Conservation (phyloP, 2,888 invertebrate species). For the Pseudococcus longispinus region DNA sequence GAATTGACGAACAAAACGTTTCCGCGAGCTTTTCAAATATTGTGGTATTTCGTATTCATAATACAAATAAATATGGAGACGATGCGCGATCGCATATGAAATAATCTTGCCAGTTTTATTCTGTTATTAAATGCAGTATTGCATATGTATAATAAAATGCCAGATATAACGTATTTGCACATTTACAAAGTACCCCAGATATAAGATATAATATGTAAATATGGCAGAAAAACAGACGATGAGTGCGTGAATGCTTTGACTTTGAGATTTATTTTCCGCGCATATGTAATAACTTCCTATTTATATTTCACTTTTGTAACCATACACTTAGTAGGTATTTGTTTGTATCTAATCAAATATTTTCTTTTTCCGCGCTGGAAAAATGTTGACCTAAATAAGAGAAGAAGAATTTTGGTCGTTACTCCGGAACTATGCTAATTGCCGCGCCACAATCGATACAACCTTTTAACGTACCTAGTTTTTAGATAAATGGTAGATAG, state of each 20-base stretch:
- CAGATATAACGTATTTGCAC: background rate
- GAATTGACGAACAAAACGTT: conserved; percentile 1
- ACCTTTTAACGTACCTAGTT: conserved; percentile 38
- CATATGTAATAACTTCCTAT: background rate
- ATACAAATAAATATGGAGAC: background rate
- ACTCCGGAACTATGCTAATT: conserved; percentile 39
- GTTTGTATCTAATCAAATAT: background rate
- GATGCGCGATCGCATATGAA: background rate
- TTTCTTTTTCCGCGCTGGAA: conserved; percentile 26
- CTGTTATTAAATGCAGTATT: background rate
- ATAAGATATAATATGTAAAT: background rate
- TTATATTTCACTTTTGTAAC: background rate
- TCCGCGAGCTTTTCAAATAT: background rate
- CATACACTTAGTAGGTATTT: background rate
- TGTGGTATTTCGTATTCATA: background rate
- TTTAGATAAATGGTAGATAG: conserved; percentile 39
- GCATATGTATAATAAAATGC: background rate
- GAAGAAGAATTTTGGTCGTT: conserved; percentile 29
- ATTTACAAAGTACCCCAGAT: background rate
- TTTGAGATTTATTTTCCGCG: background rate
- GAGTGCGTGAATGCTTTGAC: background rate
- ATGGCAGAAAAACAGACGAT: background rate
- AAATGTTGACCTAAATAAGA: conserved; percentile 42
- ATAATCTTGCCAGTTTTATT: background rate
- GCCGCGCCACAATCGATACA: conserved; percentile 42